A percentile compares a stretch with the other conserved stretches of the same genome.
Conservation (phyloP, 2,888 invertebrate species). For the Euplexia lucipara region DNA sequence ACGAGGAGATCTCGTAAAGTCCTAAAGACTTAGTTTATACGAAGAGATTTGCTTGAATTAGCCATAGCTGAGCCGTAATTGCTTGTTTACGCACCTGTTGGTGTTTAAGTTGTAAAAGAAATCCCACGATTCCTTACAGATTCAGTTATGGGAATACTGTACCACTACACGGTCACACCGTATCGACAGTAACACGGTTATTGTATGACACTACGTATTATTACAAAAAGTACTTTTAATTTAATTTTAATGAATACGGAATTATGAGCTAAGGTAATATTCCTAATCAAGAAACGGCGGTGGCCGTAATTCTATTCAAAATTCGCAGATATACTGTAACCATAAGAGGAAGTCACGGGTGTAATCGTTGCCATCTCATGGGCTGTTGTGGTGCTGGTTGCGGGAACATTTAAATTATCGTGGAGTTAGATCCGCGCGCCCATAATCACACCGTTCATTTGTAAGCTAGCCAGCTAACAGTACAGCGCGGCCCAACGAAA, state of each 20-base stretch:
- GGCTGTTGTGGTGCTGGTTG: conserved; percentile 78
- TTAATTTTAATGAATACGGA: conserved; percentile 33
- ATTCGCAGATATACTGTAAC: conserved; percentile 81
- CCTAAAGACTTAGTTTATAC: conserved; percentile 71
- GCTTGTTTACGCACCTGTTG: conserved; percentile 23
- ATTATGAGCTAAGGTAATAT: conserved; percentile 34
- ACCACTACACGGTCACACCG: not conserved
- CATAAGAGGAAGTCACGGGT: conserved; percentile 87
- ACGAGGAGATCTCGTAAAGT: conserved; percentile 68
- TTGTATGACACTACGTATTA: not conserved
- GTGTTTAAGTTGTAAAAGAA: conserved; percentile 14
- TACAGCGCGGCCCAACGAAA: conserved; percentile 84
- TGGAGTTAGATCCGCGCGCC: conserved; percentile 87
- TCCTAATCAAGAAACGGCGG: conserved; percentile 60
- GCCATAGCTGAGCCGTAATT: conserved; percentile 53
- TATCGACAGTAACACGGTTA: not conserved
- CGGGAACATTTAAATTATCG: conserved; percentile 90
- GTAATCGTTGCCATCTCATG: conserved; percentile 84
- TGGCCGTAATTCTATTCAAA: conserved; percentile 86
- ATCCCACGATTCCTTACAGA: conserved; percentile 4
- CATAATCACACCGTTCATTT: conserved; percentile 90
- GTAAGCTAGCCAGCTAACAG: conserved; percentile 87
- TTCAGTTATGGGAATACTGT: not conserved
- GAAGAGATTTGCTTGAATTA: conserved; percentile 73
- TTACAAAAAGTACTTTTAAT: not conserved